These are phyloP conservation scores for Paracentrotus lividus DNA, from an alignment of 53 echinoderm and acorn worm genomes.

Conservation along the genomic window DNA sequence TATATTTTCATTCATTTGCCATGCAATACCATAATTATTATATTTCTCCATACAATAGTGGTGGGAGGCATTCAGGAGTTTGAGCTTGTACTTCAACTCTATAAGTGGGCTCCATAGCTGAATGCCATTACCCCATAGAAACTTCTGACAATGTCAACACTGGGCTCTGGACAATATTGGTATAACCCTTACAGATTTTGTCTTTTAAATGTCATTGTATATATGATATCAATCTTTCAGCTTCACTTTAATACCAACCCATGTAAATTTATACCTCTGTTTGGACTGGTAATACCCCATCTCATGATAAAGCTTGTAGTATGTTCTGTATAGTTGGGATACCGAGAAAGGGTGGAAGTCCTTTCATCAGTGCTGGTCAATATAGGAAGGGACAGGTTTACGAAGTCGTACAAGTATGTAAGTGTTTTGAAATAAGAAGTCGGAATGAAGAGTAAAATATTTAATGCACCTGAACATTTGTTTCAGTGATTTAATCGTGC, in stretches of 20 bases:
- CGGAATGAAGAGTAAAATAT: too few relatives aligned
- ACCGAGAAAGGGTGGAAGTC: background rate
- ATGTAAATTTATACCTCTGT: background rate
- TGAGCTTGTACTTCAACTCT: background rate
- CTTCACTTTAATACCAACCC: background rate
- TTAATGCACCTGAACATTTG: too few relatives aligned
- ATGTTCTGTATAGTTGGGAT: background rate
- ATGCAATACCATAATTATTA: background rate
- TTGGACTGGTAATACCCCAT: slow-evolving; percentile 5
- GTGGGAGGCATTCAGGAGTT: background rate
- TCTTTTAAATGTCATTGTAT: slow-evolving; percentile 20
- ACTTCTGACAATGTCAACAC: background rate
- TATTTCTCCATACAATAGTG: background rate
- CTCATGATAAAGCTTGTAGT: background rate
- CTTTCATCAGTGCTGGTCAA: background rate
- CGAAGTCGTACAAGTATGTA: background rate
- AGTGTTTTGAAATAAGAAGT: too few relatives aligned
- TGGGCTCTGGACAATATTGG: background rate
- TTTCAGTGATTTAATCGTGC: too few relatives aligned
- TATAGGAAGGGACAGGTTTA: background rate
- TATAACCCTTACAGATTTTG: background rate
- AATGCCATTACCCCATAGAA: background rate
- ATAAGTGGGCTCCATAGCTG: background rate
- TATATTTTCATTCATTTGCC: background rate
- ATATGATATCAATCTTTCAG: slow-evolving; percentile 20